phyloP scores from a whole-genome alignment of 2,797 vertebrate species.

The Arrhamphus sclerolepis region DNA sequence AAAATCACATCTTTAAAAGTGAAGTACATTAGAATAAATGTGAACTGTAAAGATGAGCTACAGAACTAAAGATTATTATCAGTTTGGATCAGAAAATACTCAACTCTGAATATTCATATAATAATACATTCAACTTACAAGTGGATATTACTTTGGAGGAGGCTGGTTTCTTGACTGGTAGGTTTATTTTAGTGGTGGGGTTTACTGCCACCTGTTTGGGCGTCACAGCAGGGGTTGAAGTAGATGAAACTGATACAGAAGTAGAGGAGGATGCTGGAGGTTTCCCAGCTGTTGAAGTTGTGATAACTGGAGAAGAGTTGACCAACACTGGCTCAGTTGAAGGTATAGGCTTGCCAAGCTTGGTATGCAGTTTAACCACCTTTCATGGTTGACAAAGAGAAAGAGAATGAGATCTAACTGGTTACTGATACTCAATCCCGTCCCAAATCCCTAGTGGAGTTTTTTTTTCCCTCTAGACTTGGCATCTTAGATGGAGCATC shows the following conservation, averaged over 20 bases:
- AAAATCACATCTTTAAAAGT: background rate
- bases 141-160: slow-evolving; percentile 62
- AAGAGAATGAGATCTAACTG: slow-evolving; percentile 21
- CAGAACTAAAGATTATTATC: too few relatives aligned
- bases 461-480: slow-evolving; percentile 21
- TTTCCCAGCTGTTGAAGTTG: slow-evolving; percentile 71
- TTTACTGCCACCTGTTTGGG: slow-evolving; percentile 48
- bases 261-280: slow-evolving; percentile 29
- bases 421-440: slow-evolving; percentile 33
- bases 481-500: slow-evolving; percentile 37
- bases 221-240: slow-evolving; percentile 37
- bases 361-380: slow-evolving; percentile 89
- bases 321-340: slow-evolving; percentile 80
- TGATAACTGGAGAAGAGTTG: slow-evolving; percentile 71
- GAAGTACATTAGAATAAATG: too few relatives aligned
- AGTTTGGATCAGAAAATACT: too few relatives aligned
- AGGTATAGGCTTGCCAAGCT: slow-evolving; percentile 88
- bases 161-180: slow-evolving; percentile 64
- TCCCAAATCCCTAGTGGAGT: slow-evolving; percentile 26
- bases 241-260: slow-evolving; percentile 30
- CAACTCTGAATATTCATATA: background rate
- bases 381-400: slow-evolving; percentile 60
- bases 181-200: slow-evolving; percentile 30
- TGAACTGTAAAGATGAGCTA: too few relatives aligned
- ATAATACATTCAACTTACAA: slow-evolving; percentile 70